Conservation (phyloP, 2,113 vertebrate species). For the Pyrgilauda ruficollis region DNA sequence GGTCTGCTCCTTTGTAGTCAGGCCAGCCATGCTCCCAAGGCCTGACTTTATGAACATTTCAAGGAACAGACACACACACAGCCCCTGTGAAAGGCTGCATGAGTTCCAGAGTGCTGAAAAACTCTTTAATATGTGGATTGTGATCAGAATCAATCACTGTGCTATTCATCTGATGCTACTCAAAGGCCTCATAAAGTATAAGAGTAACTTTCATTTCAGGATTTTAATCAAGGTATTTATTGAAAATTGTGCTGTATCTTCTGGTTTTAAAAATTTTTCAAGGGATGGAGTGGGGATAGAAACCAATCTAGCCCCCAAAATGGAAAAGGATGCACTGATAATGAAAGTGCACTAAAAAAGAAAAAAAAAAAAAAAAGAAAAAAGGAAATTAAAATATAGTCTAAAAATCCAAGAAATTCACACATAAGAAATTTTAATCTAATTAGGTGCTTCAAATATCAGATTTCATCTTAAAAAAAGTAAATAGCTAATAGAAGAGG, state of each 20-base stretch:
- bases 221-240: background rate
- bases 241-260: background rate
- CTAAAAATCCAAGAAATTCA: background rate
- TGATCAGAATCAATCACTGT: conserved; percentile 33
- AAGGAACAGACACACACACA: background rate
- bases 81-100: background rate
- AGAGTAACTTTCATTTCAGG: background rate
- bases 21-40: background rate
- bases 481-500: background rate
- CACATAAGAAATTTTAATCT: background rate
- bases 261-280: background rate
- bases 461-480: background rate
- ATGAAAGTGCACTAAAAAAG: background rate
- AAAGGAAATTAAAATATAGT: background rate
- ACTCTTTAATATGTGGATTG: background rate
- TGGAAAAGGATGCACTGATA: background rate
- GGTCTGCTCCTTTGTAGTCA: background rate
- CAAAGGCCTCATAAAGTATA: background rate
- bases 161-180: conserved; percentile 2
- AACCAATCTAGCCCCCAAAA: background rate
- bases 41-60: background rate
- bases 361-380: too few species aligned
- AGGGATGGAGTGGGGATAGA: background rate
- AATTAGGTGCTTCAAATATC: background rate
- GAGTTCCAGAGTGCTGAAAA: background rate